A percentile compares a stretch with the other conserved stretches of the same genome.
Evolutionary conservation across 2,888 invertebrate genomes (phyloP).

Genomic region (Apoda limacodes): DNA sequence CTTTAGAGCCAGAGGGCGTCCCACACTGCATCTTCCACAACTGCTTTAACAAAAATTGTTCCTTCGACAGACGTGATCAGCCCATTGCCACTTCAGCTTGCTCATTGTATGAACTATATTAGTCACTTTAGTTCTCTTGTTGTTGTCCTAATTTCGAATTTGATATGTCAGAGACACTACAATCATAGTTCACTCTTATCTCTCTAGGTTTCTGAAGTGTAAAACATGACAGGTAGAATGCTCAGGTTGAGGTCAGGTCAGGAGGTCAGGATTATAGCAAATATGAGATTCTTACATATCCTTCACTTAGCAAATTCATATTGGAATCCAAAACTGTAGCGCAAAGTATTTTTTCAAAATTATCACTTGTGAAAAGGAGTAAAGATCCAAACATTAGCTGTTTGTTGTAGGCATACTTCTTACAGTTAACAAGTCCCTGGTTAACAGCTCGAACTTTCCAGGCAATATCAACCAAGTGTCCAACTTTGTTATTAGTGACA

Average conservation of each 20-base stretch:
- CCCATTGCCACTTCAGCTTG: too few relatives aligned
- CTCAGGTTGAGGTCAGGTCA: too few relatives aligned
- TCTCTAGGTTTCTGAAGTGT: too few relatives aligned
- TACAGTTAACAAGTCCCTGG: constrained; percentile 27
- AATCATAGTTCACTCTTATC: too few relatives aligned
- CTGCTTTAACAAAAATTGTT: too few relatives aligned
- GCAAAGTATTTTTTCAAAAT: constrained; percentile 76
- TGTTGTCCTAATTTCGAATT: too few relatives aligned
- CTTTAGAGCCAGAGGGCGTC: neutral
- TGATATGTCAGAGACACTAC: too few relatives aligned
- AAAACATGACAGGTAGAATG: too few relatives aligned
- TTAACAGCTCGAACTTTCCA: constrained; percentile 36
- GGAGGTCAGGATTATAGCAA: neutral
- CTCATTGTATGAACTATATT: too few relatives aligned
- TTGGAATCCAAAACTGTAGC: constrained; percentile 73
- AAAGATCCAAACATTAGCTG: constrained; percentile 79
- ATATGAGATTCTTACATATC: constrained; percentile 57
- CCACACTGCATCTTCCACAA: too few relatives aligned
- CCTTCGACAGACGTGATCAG: too few relatives aligned
- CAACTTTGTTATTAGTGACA: constrained; percentile 48
- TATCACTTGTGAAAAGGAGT: constrained; percentile 76
- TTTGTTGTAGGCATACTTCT: constrained; percentile 43
- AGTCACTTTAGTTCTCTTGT: too few relatives aligned
- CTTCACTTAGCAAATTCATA: constrained; percentile 52
- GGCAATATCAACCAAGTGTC: constrained; percentile 50